Evolutionary conservation across 2,797 vertebrate species (phyloP).

Genomic region (Natrix natrix): DNA sequence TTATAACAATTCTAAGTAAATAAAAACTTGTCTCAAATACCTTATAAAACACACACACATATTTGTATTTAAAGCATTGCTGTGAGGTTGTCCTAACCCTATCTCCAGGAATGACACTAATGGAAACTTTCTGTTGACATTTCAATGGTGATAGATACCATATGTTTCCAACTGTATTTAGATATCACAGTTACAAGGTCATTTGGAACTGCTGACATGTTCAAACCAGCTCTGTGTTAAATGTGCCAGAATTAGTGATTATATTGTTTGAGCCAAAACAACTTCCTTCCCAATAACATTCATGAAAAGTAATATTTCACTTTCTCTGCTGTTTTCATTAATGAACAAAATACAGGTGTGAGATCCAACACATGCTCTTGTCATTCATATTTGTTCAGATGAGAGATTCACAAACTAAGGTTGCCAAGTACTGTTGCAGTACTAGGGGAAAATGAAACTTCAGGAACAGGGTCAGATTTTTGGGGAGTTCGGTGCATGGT

Average conservation of each 20-base stretch:
- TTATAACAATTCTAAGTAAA: conserved; percentile 16
- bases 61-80: background rate
- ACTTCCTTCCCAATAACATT: background rate
- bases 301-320: background rate
- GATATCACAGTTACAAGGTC: conserved; percentile 42
- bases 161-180: conserved; percentile 45
- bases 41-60: background rate
- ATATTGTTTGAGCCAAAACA: conserved; percentile 21
- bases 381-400: background rate
- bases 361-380: background rate
- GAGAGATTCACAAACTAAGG: background rate
- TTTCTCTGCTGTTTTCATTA: background rate
- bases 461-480: background rate
- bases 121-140: conserved; percentile 51
- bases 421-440: background rate
- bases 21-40: conserved; percentile 27
- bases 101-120: conserved; percentile 41
- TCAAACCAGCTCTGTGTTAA: conserved; percentile 48
- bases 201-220: conserved; percentile 27
- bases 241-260: conserved; percentile 35
- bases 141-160: conserved; percentile 12
- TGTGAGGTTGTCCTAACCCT: conserved; percentile 19
- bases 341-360: background rate
- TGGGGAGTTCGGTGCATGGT: background rate
- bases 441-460: background rate